phyloP scores from a whole-genome alignment of 1,140 invertebrate species.

The Heliothis virescens region DNA sequence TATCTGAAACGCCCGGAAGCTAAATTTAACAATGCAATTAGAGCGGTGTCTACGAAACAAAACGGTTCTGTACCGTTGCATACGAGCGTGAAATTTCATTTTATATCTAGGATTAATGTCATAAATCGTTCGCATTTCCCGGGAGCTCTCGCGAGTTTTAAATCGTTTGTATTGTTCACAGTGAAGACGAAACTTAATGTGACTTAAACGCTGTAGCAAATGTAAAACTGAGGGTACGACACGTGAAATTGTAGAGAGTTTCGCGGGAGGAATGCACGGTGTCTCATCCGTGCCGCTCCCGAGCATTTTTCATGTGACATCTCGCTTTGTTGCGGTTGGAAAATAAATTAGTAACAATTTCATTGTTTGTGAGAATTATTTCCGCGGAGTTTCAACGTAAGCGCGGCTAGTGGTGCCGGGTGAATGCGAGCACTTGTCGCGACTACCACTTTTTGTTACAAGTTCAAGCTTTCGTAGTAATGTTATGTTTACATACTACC shows the following conservation, averaged over 20 bases:
- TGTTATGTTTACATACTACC: conserved; percentile 37
- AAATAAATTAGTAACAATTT: conserved; percentile 86
- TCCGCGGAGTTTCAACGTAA: conserved; percentile 60
- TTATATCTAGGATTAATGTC: conserved; percentile 80
- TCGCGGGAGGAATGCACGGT: conserved; percentile 73
- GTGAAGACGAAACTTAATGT: conserved; percentile 76
- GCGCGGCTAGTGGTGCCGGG: conserved; percentile 42
- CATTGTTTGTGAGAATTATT: conserved; percentile 83
- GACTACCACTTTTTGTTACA: conserved; percentile 47
- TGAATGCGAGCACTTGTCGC: conserved; percentile 48
- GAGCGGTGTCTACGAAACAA: conserved; percentile 70
- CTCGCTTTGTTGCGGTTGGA: conserved; percentile 83
- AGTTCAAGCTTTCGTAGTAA: conserved; percentile 25
- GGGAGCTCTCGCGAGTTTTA: conserved; percentile 74
- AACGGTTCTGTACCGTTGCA: conserved; percentile 66
- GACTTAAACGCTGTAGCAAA: conserved; percentile 76
- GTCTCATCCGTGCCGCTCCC: conserved; percentile 70
- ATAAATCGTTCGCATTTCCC: conserved; percentile 77
- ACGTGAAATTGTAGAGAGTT: conserved; percentile 75
- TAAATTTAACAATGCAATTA: conserved; percentile 75
- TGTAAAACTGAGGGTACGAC: conserved; percentile 75
- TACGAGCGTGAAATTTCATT: conserved; percentile 77
- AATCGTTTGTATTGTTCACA: conserved; percentile 78
- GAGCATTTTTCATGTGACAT: conserved; percentile 84
- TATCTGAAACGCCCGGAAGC: conserved; percentile 43